Conservation (phyloP, 2,113 vertebrate genomes). For the Albula goreensis region DNA sequence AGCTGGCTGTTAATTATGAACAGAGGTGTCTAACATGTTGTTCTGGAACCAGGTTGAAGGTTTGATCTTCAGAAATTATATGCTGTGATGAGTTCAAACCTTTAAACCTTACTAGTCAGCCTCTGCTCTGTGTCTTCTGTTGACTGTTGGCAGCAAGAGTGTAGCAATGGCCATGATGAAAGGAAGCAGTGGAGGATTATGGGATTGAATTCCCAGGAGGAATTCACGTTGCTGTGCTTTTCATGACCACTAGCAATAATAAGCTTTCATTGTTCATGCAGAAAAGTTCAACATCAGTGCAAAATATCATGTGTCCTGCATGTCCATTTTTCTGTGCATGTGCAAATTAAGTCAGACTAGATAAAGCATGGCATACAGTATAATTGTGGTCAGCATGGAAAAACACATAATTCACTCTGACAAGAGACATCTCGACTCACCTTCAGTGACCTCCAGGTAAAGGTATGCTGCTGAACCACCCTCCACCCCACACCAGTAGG, state of each 20-base stretch:
- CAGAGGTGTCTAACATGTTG: background rate
- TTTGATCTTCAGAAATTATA: too few relatives aligned
- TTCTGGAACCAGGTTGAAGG: background rate
- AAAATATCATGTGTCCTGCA: too few relatives aligned
- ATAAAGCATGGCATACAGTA: too few relatives aligned
- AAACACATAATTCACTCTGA: background rate
- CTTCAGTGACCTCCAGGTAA: conserved; percentile 37
- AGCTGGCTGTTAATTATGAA: background rate
- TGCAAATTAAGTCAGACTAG: background rate
- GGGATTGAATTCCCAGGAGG: background rate
- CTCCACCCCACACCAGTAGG: conserved; percentile 42
- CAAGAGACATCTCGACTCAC: conserved; percentile 9
- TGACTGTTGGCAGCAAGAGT: too few relatives aligned
- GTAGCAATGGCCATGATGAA: background rate
- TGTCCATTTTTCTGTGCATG: background rate
- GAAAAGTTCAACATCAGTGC: background rate
- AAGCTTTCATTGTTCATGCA: background rate
- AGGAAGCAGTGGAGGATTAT: background rate
- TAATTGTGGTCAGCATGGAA: too few relatives aligned
- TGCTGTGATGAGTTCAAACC: too few relatives aligned
- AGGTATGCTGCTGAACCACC: conserved; percentile 7
- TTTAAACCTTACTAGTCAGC: too few relatives aligned
- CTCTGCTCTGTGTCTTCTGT: too few relatives aligned
- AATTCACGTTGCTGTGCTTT: background rate
- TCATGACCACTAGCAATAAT: background rate